phyloP scores from a whole-genome alignment of 1,140 invertebrate genomes.

The Drosophila miranda region DNA sequence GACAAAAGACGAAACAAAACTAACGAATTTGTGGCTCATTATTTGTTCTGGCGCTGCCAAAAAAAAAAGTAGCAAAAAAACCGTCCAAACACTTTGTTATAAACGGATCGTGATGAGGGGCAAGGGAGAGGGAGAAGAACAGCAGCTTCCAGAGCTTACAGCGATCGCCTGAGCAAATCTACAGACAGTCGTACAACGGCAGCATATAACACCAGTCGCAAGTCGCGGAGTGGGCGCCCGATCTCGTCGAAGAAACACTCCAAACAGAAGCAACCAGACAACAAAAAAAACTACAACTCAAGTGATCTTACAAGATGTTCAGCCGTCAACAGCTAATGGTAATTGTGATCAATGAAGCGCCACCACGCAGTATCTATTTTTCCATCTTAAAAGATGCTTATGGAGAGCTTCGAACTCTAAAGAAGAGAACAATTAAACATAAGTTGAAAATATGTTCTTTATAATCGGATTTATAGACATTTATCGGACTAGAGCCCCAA shows the following conservation, averaged over 20 bases:
- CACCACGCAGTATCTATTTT: conserved; percentile 6
- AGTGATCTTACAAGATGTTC: conserved; percentile 57
- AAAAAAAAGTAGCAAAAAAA: conserved; percentile 36
- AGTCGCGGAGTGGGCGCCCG: conserved; percentile 41
- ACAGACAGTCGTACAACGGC: conserved; percentile 65
- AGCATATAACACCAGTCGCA: conserved; percentile 74
- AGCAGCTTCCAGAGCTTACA: conserved; percentile 61
- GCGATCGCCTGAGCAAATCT: conserved; percentile 42
- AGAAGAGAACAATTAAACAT: no score
- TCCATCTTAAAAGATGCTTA: no score
- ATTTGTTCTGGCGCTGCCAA: conserved; percentile 58
- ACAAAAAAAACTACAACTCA: conserved; percentile 2
- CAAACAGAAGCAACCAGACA: not conserved
- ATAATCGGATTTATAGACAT: not conserved
- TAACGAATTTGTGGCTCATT: conserved; percentile 61
- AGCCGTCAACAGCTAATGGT: conserved; percentile 61
- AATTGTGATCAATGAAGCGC: conserved; percentile 55
- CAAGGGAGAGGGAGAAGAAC: conserved; percentile 1
- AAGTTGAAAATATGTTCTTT: not conserved
- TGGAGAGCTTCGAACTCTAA: no score
- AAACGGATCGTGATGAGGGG: conserved; percentile 18
- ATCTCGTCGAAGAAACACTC: conserved; percentile 33
- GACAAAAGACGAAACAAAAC: conserved; percentile 55
- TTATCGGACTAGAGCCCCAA: no score
- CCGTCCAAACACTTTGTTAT: conserved; percentile 60